These are phyloP conservation scores for Hyperoplus lanceolatus DNA, from an alignment of 2,797 vertebrate species.

Conservation along the genomic window DNA sequence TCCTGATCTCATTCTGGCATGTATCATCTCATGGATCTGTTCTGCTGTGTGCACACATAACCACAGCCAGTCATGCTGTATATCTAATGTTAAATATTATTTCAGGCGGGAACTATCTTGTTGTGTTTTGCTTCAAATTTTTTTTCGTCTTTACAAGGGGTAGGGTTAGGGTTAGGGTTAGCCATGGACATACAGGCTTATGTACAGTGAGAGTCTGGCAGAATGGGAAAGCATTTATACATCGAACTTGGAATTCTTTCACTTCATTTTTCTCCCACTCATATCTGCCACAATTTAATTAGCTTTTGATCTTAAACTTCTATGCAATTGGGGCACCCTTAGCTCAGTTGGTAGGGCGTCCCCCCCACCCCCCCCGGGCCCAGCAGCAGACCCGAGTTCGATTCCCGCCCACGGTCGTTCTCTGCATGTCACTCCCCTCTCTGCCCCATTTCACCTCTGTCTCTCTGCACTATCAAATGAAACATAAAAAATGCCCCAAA, in stretches of 20 bases:
- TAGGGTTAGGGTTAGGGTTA: not conserved
- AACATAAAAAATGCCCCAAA: too few species aligned
- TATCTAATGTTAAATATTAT: conserved; percentile 17
- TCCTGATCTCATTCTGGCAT: conserved; percentile 48
- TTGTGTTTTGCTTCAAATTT: not conserved
- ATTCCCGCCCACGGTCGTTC: too few species aligned
- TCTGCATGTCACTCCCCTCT: too few species aligned
- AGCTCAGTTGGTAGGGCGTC: too few species aligned
- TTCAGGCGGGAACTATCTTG: not conserved
- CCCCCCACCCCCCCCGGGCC: too few species aligned
- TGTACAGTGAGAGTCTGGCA: not conserved
- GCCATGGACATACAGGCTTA: not conserved
- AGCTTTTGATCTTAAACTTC: not conserved
- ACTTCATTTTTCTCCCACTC: not conserved
- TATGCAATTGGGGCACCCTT: too few species aligned
- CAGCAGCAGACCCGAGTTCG: too few species aligned
- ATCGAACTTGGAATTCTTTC: not conserved
- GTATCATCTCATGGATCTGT: conserved; percentile 38
- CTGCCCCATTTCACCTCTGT: too few species aligned
- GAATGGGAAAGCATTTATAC: not conserved
- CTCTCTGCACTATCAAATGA: too few species aligned
- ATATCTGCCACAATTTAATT: not conserved
- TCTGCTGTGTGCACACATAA: conserved; percentile 1
- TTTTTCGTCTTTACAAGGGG: not conserved
- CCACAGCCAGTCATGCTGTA: conserved; percentile 4